phyloP scores from a whole-genome alignment of 2,888 invertebrate species.

The Aphidius colemani region DNA sequence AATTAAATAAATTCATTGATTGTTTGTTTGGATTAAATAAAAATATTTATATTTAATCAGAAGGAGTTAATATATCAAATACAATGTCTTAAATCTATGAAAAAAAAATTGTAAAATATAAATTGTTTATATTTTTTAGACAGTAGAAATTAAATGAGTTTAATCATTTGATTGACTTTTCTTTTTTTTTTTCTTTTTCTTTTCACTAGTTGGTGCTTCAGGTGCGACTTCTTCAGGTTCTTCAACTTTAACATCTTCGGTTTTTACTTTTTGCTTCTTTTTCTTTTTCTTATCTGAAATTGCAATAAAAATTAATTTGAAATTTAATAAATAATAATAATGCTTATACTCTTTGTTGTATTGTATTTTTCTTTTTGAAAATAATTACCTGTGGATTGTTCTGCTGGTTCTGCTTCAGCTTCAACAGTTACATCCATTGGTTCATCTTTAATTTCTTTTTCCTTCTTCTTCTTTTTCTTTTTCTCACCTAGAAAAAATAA shows the following conservation, averaged over 20 bases:
- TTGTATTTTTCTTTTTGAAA: constrained; percentile 14
- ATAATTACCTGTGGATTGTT: constrained; percentile 33
- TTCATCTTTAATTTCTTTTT: constrained; percentile 58
- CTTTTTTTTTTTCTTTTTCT: constrained; percentile 66
- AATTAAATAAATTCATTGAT: constrained; percentile 13
- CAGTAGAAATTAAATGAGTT: constrained; percentile 8
- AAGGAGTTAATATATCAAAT: neutral
- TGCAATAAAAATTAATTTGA: neutral
- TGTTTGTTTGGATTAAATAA: neutral
- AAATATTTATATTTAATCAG: neutral
- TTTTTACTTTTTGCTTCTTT: constrained; percentile 60
- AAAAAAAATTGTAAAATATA: constrained; percentile 26
- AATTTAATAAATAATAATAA: constrained; percentile 7
- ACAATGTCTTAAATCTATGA: constrained; percentile 6
- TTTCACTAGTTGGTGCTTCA: constrained; percentile 57
- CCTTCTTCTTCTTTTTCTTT: constrained; percentile 59
- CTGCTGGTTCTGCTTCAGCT: constrained; percentile 18
- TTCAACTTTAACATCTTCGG: constrained; percentile 37
- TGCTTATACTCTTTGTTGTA: neutral
- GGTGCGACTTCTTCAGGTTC: constrained; percentile 40
- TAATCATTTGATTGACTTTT: constrained; percentile 55
- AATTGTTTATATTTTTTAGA: constrained; percentile 9
- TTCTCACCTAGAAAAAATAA: constrained; percentile 16
- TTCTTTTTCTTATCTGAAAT: constrained; percentile 38
- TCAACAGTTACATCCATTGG: constrained; percentile 25